Evolutionary conservation across 1,140 invertebrate species (phyloP), one percentile per base, ranked within the genome.

Genomic region (Tachypleus tridentatus): DNA sequence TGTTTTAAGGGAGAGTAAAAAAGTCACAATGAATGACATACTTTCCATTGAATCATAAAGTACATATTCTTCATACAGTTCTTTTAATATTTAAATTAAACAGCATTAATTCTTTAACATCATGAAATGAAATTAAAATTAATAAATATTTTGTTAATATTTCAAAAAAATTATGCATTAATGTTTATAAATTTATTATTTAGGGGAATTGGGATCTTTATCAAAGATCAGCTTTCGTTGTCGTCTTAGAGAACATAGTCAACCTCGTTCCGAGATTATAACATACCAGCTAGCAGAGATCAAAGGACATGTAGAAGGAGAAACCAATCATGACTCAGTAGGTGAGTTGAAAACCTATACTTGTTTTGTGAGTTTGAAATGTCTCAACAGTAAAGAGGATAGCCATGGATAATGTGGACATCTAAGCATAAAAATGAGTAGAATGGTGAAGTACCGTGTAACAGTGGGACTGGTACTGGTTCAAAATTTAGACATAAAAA

Each of bases 271-370:
- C 11, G 70, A 71, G 57, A 62, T 65, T 29, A 29, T 64, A 5
- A 71, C 70, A 49, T 89, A 87, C 72, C 82, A 88, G 67, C 75
- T 82, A 4, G 84, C 87, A 11, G 81, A 82, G 67, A 67, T 84
- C 2, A 75, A 77, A 4, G 83, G 83, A 0, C 70, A 80, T 58
- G 72, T 84, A 29, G 29, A 29, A 29, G 29, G 52, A 10, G 29
- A 29, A 9, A 47, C 57, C 29, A 58, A 58, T 58, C 7, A 47
- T 49, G 47, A 49, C 9, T 29, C 49, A 58, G 49, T 49, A 47
- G 5, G 29, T 47, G 3, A 7, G 6, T 58, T 58, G 57, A 49
- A 5, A 29, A 9, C 49, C 49, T 9, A 58, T 58, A 29, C 49
- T 5, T 9, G 7, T 58, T 49, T 58, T 47, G 7, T 5, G 29